Conservation (phyloP, 2,888 invertebrate genomes). For the Lithophane socia region DNA sequence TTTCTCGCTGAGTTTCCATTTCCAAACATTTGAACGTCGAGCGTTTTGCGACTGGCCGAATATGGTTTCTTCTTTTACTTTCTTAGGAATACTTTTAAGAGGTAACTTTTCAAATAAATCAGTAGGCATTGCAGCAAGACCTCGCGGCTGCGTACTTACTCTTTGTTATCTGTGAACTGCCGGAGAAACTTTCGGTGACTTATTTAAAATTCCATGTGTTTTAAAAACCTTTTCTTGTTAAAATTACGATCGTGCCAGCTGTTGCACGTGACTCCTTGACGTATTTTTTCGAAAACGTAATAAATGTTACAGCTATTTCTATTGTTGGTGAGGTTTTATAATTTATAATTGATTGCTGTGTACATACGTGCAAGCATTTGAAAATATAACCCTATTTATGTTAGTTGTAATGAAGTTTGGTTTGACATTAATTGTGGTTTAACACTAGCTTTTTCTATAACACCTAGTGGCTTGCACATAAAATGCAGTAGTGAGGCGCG, state of each 20-base stretch:
- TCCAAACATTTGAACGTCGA: constrained; percentile 66
- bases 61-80: constrained; percentile 74
- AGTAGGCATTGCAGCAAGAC: constrained; percentile 80
- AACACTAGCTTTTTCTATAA: not conserved
- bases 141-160: constrained; percentile 74
- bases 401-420: too few species aligned
- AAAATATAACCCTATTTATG: too few species aligned
- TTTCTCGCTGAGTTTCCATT: constrained; percentile 62
- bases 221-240: constrained; percentile 65
- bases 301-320: constrained; percentile 13
- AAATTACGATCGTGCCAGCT: constrained; percentile 58
- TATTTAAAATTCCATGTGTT: constrained; percentile 82
- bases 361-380: not conserved
- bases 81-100: constrained; percentile 76
- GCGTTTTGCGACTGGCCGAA: constrained; percentile 78
- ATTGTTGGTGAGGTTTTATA: not conserved
- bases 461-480: too few species aligned
- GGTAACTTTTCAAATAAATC: constrained; percentile 87
- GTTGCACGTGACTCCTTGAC: constrained; percentile 50
- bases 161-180: constrained; percentile 81
- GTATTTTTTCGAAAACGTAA: constrained; percentile 16
- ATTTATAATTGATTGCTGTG: not conserved
- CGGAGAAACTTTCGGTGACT: constrained; percentile 77
- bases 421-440: not conserved
- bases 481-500: too few species aligned